Evolutionary conservation across 2,113 vertebrate species (phyloP).

Genomic region (Psittacus erithacus): DNA sequence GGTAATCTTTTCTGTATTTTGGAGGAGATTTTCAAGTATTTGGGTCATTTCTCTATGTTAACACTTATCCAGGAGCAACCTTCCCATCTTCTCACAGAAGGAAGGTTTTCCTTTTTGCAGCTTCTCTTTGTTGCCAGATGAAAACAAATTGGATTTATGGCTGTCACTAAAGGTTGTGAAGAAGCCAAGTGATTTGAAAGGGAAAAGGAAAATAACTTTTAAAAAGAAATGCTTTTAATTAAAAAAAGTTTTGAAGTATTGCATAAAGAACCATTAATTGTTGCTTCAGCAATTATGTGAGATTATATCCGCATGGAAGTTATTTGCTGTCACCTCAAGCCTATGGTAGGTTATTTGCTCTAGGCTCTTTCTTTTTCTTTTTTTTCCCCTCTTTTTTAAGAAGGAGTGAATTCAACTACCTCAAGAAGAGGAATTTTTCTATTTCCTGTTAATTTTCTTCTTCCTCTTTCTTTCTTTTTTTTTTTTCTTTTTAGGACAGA

Average conservation of each 20-base stretch:
- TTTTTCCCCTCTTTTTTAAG: neutral
- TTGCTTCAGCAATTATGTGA: neutral
- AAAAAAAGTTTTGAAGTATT: constrained; percentile 37
- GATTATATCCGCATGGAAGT: neutral
- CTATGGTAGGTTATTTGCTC: constrained; percentile 6
- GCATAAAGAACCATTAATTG: neutral
- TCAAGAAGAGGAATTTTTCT: constrained; percentile 40
- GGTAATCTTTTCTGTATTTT: neutral
- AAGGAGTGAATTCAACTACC: constrained; percentile 25
- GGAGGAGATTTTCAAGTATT: neutral
- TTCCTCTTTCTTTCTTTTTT: neutral
- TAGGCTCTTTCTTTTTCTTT: neutral
- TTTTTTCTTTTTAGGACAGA: neutral
- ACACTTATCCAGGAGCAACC: neutral
- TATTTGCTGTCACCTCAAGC: constrained; percentile 11
- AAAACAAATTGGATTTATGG: neutral
- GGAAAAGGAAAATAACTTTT: neutral
- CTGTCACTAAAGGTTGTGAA: neutral
- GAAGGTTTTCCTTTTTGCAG: neutral
- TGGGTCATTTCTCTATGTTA: neutral
- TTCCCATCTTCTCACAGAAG: neutral
- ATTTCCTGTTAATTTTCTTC: constrained; percentile 50
- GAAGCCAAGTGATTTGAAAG: constrained; percentile 8
- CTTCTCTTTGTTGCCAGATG: neutral
- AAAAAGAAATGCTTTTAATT: constrained; percentile 26